Evolutionary conservation across 2,797 vertebrate species (phyloP), one percentile per base, ranked within the genome.

Genomic region (Meriones psammophilus): DNA sequence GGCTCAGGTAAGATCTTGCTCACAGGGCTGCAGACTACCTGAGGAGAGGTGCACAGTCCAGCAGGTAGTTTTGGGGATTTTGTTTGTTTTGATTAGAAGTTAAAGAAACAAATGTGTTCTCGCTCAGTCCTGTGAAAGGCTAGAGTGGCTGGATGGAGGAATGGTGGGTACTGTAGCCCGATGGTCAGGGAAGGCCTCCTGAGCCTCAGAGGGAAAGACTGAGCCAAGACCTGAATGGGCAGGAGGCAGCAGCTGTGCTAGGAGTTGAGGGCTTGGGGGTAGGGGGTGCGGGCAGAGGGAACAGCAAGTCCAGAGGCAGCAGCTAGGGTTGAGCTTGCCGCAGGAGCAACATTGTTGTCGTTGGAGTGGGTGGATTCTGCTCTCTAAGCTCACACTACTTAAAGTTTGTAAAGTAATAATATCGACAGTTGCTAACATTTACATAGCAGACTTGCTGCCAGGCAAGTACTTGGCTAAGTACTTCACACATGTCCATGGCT

Each of bases 371-470:
- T 42, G 33, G 58, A 13, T 92, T 69, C 73, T 79, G 26, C 69
- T 92, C 62, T 69, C 80, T 50, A 87, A 88, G 94, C 84, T 95
- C 46, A n/a, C 13, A 1, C 64, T 62, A 36, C 88, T 95, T 46
- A 62, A 76, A 80, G 94, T 92, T 92, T 71, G 56, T 81, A 73
- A 94, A 88, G 69, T 66, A 78, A 33, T 50, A 71, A 18, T 81
- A 60, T 42, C 39, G 26, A 69, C 50, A 73, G 64, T 74, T 39
- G 3, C 42, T 79, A 33, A 54, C 3, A 12, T 73, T 83, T 85
- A 36, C 22, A 15, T 42, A 33, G 26, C 26, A 0, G 84, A 24
- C 4, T 80, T 20, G 46, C 8, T 69, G n/a, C 58, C 58, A 6
- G 50, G 30, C 56, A 50, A 50, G 50, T 13, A 26, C 46, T 81